phyloP scores from a whole-genome alignment of 2,888 invertebrate genomes.

The Cosmopolites sordidus region DNA sequence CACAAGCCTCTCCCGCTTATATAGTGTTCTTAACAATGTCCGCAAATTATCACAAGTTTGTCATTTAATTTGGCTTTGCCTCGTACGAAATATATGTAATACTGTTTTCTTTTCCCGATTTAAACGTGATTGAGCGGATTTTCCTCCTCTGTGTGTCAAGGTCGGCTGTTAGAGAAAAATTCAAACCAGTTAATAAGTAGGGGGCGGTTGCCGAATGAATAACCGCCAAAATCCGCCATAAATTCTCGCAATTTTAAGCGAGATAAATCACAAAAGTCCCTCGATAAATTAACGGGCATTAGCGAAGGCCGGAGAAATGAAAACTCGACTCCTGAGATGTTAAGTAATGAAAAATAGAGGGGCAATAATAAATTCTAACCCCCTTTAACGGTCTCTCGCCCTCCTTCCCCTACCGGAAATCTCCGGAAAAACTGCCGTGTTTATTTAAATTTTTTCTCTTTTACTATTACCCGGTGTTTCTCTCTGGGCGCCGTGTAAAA shows the following conservation, averaged over 20 bases:
- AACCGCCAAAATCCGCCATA: conserved; percentile 9
- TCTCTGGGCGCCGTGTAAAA: conserved; percentile 59
- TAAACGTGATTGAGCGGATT: too few species aligned
- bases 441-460: too few species aligned
- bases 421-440: too few species aligned
- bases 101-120: too few species aligned
- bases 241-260: conserved; percentile 18
- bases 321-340: conserved; percentile 26
- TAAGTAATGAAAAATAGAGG: conserved; percentile 24
- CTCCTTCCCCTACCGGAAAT: conserved; percentile 2
- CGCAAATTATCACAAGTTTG: too few species aligned
- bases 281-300: conserved; percentile 31
- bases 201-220: not conserved
- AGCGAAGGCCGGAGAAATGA: conserved; percentile 22
- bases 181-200: too few species aligned
- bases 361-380: conserved; percentile 20
- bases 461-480: conserved; percentile 53
- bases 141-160: too few species aligned
- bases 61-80: too few species aligned
- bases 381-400: not conserved
- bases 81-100: too few species aligned
- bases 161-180: too few species aligned
- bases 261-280: conserved; percentile 22
- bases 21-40: too few species aligned
- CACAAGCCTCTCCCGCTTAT: too few species aligned